phyloP scores from a whole-genome alignment of 2,113 vertebrate species.

The Poeciliopsis occidentalis region DNA sequence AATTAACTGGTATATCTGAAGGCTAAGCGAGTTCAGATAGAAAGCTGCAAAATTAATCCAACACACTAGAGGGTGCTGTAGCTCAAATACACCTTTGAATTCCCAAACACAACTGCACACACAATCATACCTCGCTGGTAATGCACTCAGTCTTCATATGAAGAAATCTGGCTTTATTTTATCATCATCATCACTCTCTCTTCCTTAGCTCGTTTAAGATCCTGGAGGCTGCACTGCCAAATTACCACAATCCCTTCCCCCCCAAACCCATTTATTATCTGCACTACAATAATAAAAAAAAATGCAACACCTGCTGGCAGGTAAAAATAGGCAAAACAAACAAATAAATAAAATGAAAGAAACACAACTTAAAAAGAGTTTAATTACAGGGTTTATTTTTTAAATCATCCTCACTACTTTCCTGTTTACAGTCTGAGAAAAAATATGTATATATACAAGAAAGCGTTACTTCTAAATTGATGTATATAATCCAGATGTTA shows the following conservation, averaged over 20 bases:
- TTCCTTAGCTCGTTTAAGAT: slow-evolving; percentile 9
- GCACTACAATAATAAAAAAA: background rate
- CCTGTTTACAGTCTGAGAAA: background rate
- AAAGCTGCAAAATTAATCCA: background rate
- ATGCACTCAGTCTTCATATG: slow-evolving; percentile 37
- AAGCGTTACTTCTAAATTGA: too few relatives aligned
- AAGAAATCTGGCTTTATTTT: slow-evolving; percentile 58
- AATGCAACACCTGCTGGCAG: background rate
- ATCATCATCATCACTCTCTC: slow-evolving; percentile 44
- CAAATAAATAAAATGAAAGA: too few relatives aligned
- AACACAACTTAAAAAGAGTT: background rate
- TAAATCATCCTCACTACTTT: background rate
- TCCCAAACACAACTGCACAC: background rate
- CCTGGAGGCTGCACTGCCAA: slow-evolving; percentile 15
- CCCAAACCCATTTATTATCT: slow-evolving; percentile 20
- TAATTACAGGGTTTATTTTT: background rate
- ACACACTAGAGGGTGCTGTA: slow-evolving; percentile 51
- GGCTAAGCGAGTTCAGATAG: background rate
- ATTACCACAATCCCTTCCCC: background rate
- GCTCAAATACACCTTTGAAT: slow-evolving; percentile 15
- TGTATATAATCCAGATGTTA: background rate
- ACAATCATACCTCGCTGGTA: slow-evolving; percentile 19
- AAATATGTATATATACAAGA: background rate
- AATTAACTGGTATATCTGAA: too few relatives aligned
- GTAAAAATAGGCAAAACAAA: too few relatives aligned